Evolutionary conservation across 1,140 invertebrate species (phyloP).

Genomic region (Cyphomyrmex costatus): DNA sequence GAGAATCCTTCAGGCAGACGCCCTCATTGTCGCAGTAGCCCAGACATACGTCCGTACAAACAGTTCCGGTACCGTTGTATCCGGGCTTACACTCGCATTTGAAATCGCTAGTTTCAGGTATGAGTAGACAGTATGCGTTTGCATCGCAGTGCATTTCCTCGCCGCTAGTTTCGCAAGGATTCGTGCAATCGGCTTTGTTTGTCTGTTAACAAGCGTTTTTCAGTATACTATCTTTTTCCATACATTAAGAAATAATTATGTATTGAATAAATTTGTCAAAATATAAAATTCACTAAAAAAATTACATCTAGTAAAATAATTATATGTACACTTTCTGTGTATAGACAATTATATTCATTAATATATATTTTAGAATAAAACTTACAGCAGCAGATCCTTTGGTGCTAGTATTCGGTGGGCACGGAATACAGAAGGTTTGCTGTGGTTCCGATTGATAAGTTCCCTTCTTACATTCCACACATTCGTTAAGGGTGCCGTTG

Average conservation of each 20-base stretch:
- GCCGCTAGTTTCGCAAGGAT: slow-evolving; percentile 95
- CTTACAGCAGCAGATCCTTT: slow-evolving; percentile 92
- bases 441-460: slow-evolving; percentile 97
- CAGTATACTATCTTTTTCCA: background rate
- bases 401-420: slow-evolving; percentile 97
- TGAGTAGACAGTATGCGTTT: slow-evolving; percentile 96
- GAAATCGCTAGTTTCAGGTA: slow-evolving; percentile 94
- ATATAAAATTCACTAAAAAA: too few species aligned
- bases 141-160: slow-evolving; percentile 94
- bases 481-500: slow-evolving; percentile 94
- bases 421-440: slow-evolving; percentile 95
- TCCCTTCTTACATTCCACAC: slow-evolving; percentile 95
- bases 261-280: background rate
- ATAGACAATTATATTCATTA: background rate
- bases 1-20: slow-evolving; percentile 94
- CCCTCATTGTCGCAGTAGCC: slow-evolving; percentile 97
- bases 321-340: too few species aligned
- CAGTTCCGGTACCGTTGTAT: slow-evolving; percentile 95
- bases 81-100: slow-evolving; percentile 97
- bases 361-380: slow-evolving; percentile 67
- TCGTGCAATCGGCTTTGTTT: slow-evolving; percentile 94
- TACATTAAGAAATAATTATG: background rate
- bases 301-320: too few species aligned
- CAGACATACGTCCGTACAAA: slow-evolving; percentile 94
- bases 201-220: slow-evolving; percentile 85